Base-by-base conservation (phyloP, 1,140 invertebrate species). In the Hestina assimilis region DNA sequence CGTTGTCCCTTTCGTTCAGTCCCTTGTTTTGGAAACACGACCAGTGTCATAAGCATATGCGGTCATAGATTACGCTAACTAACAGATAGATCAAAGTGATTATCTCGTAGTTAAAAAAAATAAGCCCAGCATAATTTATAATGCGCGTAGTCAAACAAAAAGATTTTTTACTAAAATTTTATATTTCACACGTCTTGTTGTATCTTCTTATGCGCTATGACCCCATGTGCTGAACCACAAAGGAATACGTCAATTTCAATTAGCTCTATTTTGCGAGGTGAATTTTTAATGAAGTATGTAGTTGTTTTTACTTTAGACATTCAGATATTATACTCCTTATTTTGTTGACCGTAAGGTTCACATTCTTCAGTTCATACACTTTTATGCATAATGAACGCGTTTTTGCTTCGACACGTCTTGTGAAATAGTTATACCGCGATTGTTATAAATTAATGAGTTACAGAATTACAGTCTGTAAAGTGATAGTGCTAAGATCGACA, bases 241-340 rank as follows among this genome's bases (percentile, higher is more conserved):
- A 61, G 35, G 55, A 63, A 56, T 12, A 42, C 60, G 66, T 76
- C 73, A 51, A 48, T 61, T 69, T 71, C 73, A 76, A 76, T 76
- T 80, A 76, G 63, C 40, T 47, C 19, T 62, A 41, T 38, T 65
- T 56, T 65, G 59, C 41, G 42, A 46, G 17, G 51, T 64, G 62
- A 75, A 68, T 66, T 59, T 59, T 56, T 73, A 56, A 71, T 69
- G 40, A 58, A 40, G 33, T 48, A 38, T 41, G 60, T 60, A 52
- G 33, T 28, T 12, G 1, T 24, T 19, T 28, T 5, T 28, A 11
- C 23, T 19, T 46, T 15, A 15, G 9, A 1, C 9, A 23, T 17
- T 45, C 11, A 23, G 28, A 21, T 11, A 11, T 43, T 24, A 14
- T 14, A 7, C 24, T 24, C 1, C 24, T 45, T 45, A 38, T 38